These are phyloP conservation scores for Cryptoblepharus egeriae DNA, from an alignment of 2,797 vertebrate genomes.

Conservation along the genomic window DNA sequence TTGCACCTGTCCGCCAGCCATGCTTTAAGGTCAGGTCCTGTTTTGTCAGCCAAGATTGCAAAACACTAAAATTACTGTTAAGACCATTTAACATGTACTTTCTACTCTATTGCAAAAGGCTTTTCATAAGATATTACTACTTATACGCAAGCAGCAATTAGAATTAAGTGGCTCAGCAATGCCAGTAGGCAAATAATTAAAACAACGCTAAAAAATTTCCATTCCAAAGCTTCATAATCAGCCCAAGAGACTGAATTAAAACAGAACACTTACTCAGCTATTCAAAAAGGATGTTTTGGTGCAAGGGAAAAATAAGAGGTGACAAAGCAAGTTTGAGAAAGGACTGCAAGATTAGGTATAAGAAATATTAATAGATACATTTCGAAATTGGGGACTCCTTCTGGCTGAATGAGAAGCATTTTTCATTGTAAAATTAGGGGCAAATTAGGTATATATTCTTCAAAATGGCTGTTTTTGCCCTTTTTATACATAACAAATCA, in stretches of 20 bases:
- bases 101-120: conserved; percentile 9
- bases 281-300: background rate
- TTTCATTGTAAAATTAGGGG: no score
- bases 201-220: conserved; percentile 23
- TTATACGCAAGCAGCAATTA: conserved; percentile 9
- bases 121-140: conserved; percentile 10
- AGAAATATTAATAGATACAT: conserved; percentile 9
- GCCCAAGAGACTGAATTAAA: background rate
- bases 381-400: background rate
- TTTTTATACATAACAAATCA: no score
- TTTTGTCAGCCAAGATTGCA: conserved; percentile 46
- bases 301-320: background rate
- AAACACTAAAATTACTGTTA: conserved; percentile 29
- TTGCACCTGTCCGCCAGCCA: conserved; percentile 97
- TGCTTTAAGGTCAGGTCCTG: conserved; percentile 98
- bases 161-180: background rate
- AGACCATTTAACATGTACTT: conserved; percentile 6
- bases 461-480: no score
- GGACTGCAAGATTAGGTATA: background rate
- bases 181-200: background rate
- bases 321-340: background rate
- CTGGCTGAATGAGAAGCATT: background rate
- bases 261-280: background rate
- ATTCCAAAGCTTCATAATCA: conserved; percentile 1
- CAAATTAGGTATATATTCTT: no score